Base-by-base conservation (phyloP, 2,797 vertebrate genomes). In the Lithobates pipiens region DNA sequence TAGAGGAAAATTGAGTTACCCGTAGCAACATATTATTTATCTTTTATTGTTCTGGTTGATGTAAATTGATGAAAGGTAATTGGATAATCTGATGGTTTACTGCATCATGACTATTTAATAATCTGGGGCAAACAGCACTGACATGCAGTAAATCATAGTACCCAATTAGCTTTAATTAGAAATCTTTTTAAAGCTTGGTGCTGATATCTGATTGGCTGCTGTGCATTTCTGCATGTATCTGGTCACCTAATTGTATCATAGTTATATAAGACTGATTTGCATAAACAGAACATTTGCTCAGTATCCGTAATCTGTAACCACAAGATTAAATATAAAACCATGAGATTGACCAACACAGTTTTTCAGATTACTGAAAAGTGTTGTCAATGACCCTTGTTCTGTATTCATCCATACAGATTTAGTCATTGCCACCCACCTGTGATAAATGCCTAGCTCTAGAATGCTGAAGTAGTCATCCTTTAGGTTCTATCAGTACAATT, bases 401-500 rank as follows among this genome's bases (percentile, higher is more conserved):
- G n/a, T 69, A 32, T 50, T 72, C 54, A 71, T 78, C 76, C 46
- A 39, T 65, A 32, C 57, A 79, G 69, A 73, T 39, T 73, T 63
- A 73, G 36, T 67, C 71, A 76, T 72, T 85, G 50, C 76, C 36
- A 67, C 54, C 65, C 25, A 21, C 54, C 75, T 77, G 75, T 78
- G 83, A 85, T 85, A 65, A 72, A 85, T 79, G 54, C 54, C 39
- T 72, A 10, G 25, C 57, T 79, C 27, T 74, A 79, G 54, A 78
- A 46, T 73, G 68, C 83, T 78, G 74, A 78, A 77, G 75, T 61
- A 61, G 75, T 63, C 65, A 78, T 78, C 46, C 42, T 68, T 32
- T 76, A 65, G 39, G 57, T 69, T 68, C 81, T 23, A 77, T 84
- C 76, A 63, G 63, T 77, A 77, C 50, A 78, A 84, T 79, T 85